Evolutionary conservation across 2,797 vertebrate genomes (phyloP).

Genomic region (Odontamblyopus rebecca): DNA sequence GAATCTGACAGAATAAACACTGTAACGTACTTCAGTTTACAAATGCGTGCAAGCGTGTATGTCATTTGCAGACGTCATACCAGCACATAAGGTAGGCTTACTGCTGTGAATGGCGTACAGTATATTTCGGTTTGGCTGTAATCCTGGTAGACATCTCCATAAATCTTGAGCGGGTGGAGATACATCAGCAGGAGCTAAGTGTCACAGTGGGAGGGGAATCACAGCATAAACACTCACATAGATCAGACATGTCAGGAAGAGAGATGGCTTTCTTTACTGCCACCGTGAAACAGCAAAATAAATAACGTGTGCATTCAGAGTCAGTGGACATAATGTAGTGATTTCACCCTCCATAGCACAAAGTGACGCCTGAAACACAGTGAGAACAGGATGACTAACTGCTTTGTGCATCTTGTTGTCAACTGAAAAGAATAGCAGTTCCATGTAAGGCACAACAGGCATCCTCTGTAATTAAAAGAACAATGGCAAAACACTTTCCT

Average conservation of each 20-base stretch:
- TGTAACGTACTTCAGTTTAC: background rate
- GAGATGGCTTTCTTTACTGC: slow-evolving; percentile 7
- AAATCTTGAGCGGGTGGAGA: background rate
- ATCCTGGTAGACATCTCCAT: background rate
- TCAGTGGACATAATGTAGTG: slow-evolving; percentile 2
- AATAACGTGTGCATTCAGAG: slow-evolving; percentile 8
- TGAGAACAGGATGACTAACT: background rate
- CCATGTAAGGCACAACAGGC: background rate
- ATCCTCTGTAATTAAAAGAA: background rate
- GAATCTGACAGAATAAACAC: too few species aligned
- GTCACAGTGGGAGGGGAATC: slow-evolving; percentile 10
- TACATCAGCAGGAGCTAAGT: slow-evolving; percentile 9
- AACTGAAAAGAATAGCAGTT: background rate
- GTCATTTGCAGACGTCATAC: background rate
- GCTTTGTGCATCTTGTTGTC: background rate
- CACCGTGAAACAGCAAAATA: background rate
- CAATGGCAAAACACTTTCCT: background rate
- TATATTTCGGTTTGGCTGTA: background rate
- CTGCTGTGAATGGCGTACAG: background rate
- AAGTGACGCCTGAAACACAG: background rate
- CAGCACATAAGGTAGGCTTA: background rate
- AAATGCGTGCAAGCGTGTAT: background rate
- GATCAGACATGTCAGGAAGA: slow-evolving; percentile 5
- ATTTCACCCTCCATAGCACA: background rate
- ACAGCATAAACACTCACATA: slow-evolving; percentile 6